Percentiles rank a stretch among this genome's conserved stretches.
phyloP scores from a whole-genome alignment of 2,888 invertebrate species.

The Macrosiphum euphorbiae region DNA sequence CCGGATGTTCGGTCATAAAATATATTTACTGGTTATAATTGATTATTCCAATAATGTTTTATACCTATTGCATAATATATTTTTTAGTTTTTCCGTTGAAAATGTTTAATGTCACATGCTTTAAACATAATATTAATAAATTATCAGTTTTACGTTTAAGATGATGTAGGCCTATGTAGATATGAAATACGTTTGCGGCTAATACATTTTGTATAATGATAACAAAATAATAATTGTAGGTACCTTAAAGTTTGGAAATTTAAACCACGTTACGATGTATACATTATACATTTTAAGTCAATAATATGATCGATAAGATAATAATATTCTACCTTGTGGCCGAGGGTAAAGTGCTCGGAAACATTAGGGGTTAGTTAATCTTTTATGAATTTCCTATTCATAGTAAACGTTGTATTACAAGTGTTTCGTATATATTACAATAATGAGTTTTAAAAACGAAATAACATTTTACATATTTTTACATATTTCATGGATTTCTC shows the following conservation, averaged over 20 bases:
- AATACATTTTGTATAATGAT: not conserved
- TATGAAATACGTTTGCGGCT: not conserved
- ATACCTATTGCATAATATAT: not conserved
- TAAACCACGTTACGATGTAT: not conserved
- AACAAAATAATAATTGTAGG: not conserved
- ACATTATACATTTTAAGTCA: not conserved
- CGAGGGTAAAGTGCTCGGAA: not conserved
- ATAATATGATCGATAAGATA: not conserved
- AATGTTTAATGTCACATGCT: not conserved
- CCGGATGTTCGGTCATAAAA: not conserved
- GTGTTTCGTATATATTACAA: not conserved
- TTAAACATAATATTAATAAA: not conserved
- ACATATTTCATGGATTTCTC: not conserved
- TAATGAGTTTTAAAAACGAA: not conserved
- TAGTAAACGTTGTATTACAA: not conserved
- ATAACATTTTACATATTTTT: not conserved
- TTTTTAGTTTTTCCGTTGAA: not conserved
- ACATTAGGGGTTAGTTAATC: not conserved
- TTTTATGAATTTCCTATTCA: not conserved
- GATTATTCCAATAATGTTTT: not conserved
- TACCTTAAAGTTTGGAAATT: not conserved
- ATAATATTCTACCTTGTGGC: not conserved
- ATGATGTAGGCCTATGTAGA: not conserved
- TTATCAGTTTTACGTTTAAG: not conserved
- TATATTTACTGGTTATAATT: not conserved